Evolutionary conservation across 2,888 invertebrate species (phyloP).

Genomic region (Charanyca ferruginea): DNA sequence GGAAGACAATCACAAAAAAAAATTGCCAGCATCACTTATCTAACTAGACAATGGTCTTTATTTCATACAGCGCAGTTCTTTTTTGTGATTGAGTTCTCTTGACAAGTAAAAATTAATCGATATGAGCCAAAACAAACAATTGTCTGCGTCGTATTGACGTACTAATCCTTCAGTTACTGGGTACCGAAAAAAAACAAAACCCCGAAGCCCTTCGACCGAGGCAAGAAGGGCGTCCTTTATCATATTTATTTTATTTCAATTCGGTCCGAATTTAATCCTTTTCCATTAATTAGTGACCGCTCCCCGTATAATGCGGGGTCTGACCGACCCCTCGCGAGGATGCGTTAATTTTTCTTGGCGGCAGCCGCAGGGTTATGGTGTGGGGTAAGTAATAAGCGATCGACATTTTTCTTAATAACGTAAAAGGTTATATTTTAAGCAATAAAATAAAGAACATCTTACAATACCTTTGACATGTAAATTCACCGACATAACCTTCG

Average conservation of each 20-base stretch:
- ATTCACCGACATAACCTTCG: too few species aligned
- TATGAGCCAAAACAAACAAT: conserved; percentile 69
- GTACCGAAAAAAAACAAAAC: conserved; percentile 53
- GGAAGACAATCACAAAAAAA: too few species aligned
- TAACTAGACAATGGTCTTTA: not conserved
- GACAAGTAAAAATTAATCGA: conserved; percentile 47
- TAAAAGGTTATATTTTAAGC: not conserved
- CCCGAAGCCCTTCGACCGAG: conserved; percentile 67
- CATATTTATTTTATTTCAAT: conserved; percentile 91
- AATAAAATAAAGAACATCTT: too few species aligned
- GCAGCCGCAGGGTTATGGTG: conserved; percentile 73
- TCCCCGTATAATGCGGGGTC: conserved; percentile 82
- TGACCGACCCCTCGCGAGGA: conserved; percentile 76
- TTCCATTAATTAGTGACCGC: conserved; percentile 91
- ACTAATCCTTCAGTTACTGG: conserved; percentile 67
- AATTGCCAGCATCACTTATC: conserved; percentile 1
- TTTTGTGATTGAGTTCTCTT: conserved; percentile 1
- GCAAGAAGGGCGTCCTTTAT: conserved; percentile 85
- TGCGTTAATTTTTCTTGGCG: conserved; percentile 88
- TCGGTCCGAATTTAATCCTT: conserved; percentile 90
- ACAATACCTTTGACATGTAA: not conserved
- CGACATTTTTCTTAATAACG: conserved; percentile 31
- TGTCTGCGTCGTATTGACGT: conserved; percentile 75
- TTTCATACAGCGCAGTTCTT: too few species aligned
- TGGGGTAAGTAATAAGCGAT: conserved; percentile 64